These are phyloP conservation scores for Elaphurus davidianus DNA, from an alignment of 2,113 vertebrate species.

Conservation along the genomic window DNA sequence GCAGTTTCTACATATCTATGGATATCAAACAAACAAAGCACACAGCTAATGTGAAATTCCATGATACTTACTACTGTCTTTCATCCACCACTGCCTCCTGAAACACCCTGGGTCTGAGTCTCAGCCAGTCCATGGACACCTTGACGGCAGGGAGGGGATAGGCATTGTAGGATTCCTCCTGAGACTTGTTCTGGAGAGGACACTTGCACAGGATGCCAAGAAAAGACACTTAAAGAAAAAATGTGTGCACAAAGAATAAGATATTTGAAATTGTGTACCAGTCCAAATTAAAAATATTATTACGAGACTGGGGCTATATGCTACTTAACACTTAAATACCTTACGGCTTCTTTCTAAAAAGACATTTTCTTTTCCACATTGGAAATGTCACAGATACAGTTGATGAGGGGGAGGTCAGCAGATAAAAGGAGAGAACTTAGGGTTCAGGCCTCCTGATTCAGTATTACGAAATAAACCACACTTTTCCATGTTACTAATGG, in stretches of 20 bases:
- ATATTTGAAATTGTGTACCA: constrained; percentile 15
- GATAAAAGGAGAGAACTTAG: not conserved
- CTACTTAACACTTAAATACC: not conserved
- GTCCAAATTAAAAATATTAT: constrained; percentile 33
- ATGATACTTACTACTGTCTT: constrained; percentile 90
- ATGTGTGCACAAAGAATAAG: not conserved
- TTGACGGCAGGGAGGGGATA: constrained; percentile 98
- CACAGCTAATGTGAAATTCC: not conserved
- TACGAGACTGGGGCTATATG: not conserved
- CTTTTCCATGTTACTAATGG: not conserved
- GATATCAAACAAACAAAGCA: not conserved
- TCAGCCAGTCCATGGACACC: constrained; percentile 97
- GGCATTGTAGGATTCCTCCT: constrained; percentile 90
- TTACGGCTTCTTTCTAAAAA: constrained; percentile 28
- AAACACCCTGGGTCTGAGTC: constrained; percentile 91
- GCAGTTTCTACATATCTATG: not conserved
- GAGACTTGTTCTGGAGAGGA: constrained; percentile 90
- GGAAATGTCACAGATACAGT: not conserved
- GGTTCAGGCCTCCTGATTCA: not conserved
- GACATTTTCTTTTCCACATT: not conserved
- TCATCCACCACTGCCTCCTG: constrained; percentile 91
- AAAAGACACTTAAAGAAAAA: constrained; percentile 90
- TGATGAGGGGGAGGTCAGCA: not conserved
- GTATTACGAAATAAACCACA: not conserved
- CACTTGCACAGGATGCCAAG: constrained; percentile 95